Evolutionary conservation across 2,797 vertebrate genomes (phyloP), one percentile per base, ranked within the genome.

Genomic region (Poeciliopsis paucimaculata): DNA sequence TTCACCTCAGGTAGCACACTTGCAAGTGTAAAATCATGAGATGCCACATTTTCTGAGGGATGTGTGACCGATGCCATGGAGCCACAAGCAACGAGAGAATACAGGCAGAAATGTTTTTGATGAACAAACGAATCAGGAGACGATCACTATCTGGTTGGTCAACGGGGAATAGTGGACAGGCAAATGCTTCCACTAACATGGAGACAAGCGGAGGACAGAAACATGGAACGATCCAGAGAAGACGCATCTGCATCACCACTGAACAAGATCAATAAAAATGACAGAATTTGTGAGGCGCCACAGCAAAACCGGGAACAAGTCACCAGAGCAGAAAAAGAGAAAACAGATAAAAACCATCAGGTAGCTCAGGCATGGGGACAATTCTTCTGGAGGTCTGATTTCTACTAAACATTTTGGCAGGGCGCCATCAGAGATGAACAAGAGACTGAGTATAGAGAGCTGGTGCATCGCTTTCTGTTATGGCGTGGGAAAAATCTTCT

Each of bases 1-100:
- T 16, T 23, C 20, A 71, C 26, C 2, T 45, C 41, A 45, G 41
- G 41, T 71, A 71, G 45, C 68, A 70, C 39, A 45, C 39, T 13
- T 28, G 23, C 23, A 71, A 71, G 68, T 71, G 68, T 71, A 71
- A 71, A 45, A 71, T n/a, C 26, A 15, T 41, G 28, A 43, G 39
- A 45, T 71, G 4, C 41, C 68, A 71, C 68, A 45, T 71, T 71
- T 43, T 45, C 43, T 71, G 68, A 45, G 41, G 39, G 41, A 71
- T 39, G 68, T 71, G 68, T n/a, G 68, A 45, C 26, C n/a, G 12
- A 28, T 71, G 68, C 41, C 41, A 45, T 6, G 18, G 26, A 45
- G 23, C 43, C 68, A 71, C n/a, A 8, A 71, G 41, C 68, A 41
- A n/a, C 4, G 5, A n/a, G 41, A 45, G n/a, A 71, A 71, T 31